Conservation (phyloP, 1,140 invertebrate species). For the Potamilus streckersoni region DNA sequence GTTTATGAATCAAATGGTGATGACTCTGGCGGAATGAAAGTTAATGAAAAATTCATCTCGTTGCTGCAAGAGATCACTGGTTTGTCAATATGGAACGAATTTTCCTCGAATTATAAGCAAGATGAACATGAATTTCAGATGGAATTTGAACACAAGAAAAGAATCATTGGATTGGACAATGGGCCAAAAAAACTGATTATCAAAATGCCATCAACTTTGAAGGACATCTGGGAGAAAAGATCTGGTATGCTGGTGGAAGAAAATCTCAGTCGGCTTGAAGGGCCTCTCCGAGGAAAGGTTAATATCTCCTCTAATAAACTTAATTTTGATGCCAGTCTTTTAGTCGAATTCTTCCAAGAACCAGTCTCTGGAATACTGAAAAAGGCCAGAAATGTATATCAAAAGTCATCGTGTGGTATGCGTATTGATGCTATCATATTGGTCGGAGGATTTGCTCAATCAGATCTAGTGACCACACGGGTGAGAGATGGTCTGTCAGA, state of each 20-base stretch:
- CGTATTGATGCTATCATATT: constrained; percentile 11
- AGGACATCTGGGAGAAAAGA: constrained; percentile 10
- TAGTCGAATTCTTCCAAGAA: constrained; percentile 8
- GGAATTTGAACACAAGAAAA: constrained; percentile 15
- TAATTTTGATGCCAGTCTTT: constrained; percentile 5
- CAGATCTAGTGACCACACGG: constrained; percentile 4
- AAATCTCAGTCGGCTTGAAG: constrained; percentile 4
- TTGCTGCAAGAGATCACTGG: constrained; percentile 6
- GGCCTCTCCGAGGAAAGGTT: not conserved
- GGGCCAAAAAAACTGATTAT: constrained; percentile 3
- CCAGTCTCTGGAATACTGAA: constrained; percentile 1
- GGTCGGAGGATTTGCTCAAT: constrained; percentile 19
- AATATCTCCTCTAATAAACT: constrained; percentile 2
- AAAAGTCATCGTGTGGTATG: not conserved
- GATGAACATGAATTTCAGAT: constrained; percentile 11
- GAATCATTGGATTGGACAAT: constrained; percentile 1
- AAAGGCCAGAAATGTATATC: not conserved
- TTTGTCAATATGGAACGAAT: not conserved
- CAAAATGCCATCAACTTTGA: constrained; percentile 4
- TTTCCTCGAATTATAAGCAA: constrained; percentile 3
- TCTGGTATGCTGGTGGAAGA: not conserved
- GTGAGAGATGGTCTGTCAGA: constrained; percentile 3
- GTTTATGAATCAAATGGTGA: constrained; percentile 14
- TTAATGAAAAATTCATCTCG: constrained; percentile 15
- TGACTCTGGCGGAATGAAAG: constrained; percentile 10